phyloP scores from a whole-genome alignment of 2,797 vertebrate species.

The Etheostoma perlongum region DNA sequence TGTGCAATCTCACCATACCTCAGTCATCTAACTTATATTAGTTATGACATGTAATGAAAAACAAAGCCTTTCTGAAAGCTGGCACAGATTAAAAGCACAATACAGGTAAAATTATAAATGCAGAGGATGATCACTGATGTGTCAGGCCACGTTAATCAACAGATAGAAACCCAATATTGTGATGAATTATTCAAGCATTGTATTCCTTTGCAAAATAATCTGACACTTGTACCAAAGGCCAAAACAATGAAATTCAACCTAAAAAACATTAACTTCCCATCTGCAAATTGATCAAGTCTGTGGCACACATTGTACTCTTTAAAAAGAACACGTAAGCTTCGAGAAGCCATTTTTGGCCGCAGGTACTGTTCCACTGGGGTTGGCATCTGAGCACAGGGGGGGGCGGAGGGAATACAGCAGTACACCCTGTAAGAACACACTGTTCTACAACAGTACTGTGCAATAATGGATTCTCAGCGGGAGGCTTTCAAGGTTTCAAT shows the following conservation, averaged over 20 bases:
- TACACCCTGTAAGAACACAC: conserved; percentile 77
- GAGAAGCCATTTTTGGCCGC: conserved; percentile 51
- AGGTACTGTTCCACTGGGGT: conserved; percentile 59
- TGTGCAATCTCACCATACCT: neutral
- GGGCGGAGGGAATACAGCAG: conserved; percentile 15
- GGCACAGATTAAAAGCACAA: neutral
- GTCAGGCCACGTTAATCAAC: neutral
- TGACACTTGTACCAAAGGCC: neutral
- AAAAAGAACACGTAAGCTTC: conserved; percentile 41
- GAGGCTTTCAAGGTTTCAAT: conserved; percentile 70
- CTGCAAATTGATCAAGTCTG: conserved; percentile 18
- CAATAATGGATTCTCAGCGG: conserved; percentile 58
- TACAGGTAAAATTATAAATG: neutral
- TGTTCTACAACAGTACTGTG: conserved; percentile 72
- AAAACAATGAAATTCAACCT: conserved; percentile 26
- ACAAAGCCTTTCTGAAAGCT: neutral
- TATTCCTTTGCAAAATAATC: neutral
- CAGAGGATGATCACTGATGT: neutral
- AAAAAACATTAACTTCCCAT: conserved; percentile 28
- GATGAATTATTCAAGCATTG: conserved; percentile 9
- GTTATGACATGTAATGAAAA: neutral
- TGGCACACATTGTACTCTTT: conserved; percentile 66
- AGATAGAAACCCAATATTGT: neutral
- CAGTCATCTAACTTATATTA: neutral
- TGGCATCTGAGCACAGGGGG: conserved; percentile 56